Evolutionary conservation across 2,888 invertebrate species (phyloP).

Genomic region (Orthosia incerta): DNA sequence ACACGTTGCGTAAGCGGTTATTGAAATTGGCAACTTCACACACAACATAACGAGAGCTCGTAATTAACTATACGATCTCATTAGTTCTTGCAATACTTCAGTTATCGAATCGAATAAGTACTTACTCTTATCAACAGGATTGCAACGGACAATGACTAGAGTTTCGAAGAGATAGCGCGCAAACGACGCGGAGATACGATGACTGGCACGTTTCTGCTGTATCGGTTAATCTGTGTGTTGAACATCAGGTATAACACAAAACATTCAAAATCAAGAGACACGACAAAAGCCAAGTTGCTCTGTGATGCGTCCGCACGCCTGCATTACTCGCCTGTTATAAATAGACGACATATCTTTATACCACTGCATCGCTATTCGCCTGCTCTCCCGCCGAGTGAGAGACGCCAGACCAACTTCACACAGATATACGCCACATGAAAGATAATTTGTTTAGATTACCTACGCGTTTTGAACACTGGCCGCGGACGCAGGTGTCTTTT

Average conservation of each 20-base stretch:
- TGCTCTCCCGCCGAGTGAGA: conserved; percentile 88
- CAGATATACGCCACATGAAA: conserved; percentile 70
- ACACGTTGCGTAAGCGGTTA: conserved; percentile 58
- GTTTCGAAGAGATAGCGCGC: conserved; percentile 24
- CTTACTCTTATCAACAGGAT: conserved; percentile 27
- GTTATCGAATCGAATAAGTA: conserved; percentile 30
- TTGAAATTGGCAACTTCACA: conserved; percentile 60
- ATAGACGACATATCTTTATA: conserved; percentile 88
- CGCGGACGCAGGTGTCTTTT: conserved; percentile 63
- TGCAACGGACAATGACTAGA: conserved; percentile 26
- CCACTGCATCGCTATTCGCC: conserved; percentile 80
- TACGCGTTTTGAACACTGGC: conserved; percentile 68
- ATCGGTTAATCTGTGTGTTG: conserved; percentile 20
- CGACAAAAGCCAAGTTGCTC: conserved; percentile 78
- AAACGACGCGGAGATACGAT: conserved; percentile 18
- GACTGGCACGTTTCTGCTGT: conserved; percentile 41
- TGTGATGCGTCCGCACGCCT: conserved; percentile 81
- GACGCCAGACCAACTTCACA: conserved; percentile 80
- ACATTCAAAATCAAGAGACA: conserved; percentile 81
- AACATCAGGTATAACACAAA: conserved; percentile 66
- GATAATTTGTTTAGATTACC: conserved; percentile 80
- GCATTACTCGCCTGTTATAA: conserved; percentile 86
- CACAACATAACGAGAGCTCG: conserved; percentile 38
- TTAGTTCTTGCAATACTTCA: conserved; percentile 40
- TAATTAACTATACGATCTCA: conserved; percentile 45